A percentile compares a stretch with the other conserved stretches of the same genome.
phyloP scores from a whole-genome alignment of 1,140 invertebrate genomes.

The Steinernema feltiae region DNA sequence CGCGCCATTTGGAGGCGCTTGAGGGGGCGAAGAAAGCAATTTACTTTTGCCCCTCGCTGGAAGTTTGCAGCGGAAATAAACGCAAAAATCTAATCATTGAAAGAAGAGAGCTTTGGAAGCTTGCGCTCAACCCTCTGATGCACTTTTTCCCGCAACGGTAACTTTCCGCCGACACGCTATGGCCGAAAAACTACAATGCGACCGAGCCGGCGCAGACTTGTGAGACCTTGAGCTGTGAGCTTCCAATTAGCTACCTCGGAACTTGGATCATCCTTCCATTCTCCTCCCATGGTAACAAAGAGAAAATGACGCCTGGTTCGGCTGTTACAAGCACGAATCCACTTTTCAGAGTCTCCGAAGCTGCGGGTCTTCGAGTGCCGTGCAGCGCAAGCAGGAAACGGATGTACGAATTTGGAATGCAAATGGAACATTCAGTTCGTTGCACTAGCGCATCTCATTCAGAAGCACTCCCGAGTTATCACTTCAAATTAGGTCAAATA shows the following conservation, averaged over 20 bases:
- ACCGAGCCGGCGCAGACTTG: neutral
- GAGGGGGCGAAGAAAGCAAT: slow-evolving; percentile 3
- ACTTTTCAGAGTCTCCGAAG: neutral
- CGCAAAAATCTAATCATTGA: neutral
- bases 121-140: neutral
- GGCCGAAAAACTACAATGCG: neutral
- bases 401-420: neutral
- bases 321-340: neutral
- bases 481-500: no score
- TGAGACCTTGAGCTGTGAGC: no score
- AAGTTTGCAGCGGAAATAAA: slow-evolving; percentile 9
- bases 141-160: no score
- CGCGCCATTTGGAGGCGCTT: neutral
- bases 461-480: no score
- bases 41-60: neutral
- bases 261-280: no score
- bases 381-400: neutral
- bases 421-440: neutral
- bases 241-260: neutral
- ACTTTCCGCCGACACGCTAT: neutral
- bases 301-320: neutral
- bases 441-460: no score
- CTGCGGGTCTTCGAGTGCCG: neutral
- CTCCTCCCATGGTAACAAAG: neutral
- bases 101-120: neutral